A percentile compares a stretch with the other conserved stretches of the same genome.
phyloP scores from a whole-genome alignment of 2,113 vertebrate genomes.

The Psephotus haematonotus region DNA sequence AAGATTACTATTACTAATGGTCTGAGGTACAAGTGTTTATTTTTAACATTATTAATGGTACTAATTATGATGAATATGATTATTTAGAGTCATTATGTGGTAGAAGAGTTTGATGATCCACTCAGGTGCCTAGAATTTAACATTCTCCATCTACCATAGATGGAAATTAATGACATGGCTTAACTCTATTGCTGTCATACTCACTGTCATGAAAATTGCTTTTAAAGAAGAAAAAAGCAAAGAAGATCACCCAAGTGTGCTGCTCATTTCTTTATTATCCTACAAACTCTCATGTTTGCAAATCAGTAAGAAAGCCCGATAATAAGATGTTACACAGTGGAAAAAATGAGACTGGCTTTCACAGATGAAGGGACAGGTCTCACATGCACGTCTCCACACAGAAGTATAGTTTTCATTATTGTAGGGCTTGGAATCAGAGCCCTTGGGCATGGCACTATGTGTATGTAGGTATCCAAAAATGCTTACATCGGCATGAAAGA shows the following conservation, averaged over 20 bases:
- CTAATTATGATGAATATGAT: slow-evolving; percentile 66
- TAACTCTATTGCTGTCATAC: slow-evolving; percentile 11
- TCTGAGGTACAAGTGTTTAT: slow-evolving; percentile 69
- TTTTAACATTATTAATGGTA: slow-evolving; percentile 71
- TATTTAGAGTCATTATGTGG: slow-evolving; percentile 68
- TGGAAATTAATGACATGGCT: slow-evolving; percentile 67
- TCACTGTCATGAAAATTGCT: slow-evolving; percentile 37
- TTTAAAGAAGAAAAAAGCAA: slow-evolving; percentile 23
- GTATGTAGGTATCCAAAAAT: background rate
- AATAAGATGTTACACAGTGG: background rate
- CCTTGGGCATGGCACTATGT: background rate
- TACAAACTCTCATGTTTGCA: background rate
- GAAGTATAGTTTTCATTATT: background rate
- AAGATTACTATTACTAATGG: slow-evolving; percentile 73
- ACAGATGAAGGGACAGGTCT: background rate
- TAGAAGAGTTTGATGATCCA: slow-evolving; percentile 57
- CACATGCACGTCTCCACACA: background rate
- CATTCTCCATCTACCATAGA: slow-evolving; percentile 50
- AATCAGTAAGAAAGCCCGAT: background rate
- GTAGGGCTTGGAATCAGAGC: background rate
- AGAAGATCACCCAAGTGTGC: background rate
- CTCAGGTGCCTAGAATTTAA: slow-evolving; percentile 66
- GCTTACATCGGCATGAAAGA: background rate
- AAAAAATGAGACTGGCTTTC: slow-evolving; percentile 5
- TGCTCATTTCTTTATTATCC: slow-evolving; percentile 28